Conservation (phyloP, 2,797 vertebrate genomes). For the Cuniculus paca region DNA sequence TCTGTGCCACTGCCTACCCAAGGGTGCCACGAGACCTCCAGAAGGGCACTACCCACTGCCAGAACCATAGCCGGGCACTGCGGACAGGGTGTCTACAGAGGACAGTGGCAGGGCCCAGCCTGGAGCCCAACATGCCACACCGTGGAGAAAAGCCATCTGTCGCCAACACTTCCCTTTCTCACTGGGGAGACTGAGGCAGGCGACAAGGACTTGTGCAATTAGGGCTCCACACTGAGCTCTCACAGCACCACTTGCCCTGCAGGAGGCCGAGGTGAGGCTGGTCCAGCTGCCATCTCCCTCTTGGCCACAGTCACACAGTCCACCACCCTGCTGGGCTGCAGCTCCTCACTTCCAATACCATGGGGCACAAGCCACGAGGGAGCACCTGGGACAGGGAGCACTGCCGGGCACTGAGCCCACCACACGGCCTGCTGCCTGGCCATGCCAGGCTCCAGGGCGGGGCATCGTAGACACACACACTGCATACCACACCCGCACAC, state of each 20-base stretch:
- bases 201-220: background rate
- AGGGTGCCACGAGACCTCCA: rapidly evolving
- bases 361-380: background rate
- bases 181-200: background rate
- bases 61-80: background rate
- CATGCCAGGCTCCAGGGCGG: too few species aligned
- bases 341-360: background rate
- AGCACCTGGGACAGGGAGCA: background rate
- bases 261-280: background rate
- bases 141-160: background rate
- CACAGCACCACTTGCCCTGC: background rate
- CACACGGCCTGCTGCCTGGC: background rate
- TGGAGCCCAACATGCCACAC: background rate
- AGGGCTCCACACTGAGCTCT: background rate
- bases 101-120: background rate
- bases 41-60: background rate
- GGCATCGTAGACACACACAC: rapidly evolving
- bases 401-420: background rate
- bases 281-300: background rate
- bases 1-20: background rate
- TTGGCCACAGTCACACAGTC: background rate
- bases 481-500: background rate
- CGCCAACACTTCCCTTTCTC: background rate
- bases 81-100: background rate
- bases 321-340: background rate